A percentile compares a stretch with the other conserved stretches of the same genome.
These are phyloP conservation scores for Clusia tigrina DNA, from an alignment of 2,888 invertebrate species.

Conservation along the genomic window DNA sequence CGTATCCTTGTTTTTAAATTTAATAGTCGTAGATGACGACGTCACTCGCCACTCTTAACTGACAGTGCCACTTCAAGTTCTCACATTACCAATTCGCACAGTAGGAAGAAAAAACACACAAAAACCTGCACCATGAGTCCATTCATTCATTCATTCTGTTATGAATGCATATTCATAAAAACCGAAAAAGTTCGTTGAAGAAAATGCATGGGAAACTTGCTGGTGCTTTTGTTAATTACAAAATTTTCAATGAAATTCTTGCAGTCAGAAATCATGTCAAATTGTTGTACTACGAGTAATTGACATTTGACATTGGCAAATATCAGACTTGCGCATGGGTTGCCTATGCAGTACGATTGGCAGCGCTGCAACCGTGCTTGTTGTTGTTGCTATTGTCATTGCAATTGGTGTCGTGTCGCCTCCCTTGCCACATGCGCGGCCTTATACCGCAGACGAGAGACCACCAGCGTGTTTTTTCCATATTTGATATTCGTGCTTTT, in stretches of 20 bases:
- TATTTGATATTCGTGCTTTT: too few relatives aligned
- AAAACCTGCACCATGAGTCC: not conserved
- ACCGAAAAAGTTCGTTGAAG: too few relatives aligned
- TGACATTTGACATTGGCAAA: not conserved
- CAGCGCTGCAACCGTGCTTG: too few relatives aligned
- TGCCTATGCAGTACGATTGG: too few relatives aligned
- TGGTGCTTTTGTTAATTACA: not conserved
- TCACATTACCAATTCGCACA: not conserved
- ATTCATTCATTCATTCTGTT: not conserved
- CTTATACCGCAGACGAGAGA: not conserved
- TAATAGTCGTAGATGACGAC: too few relatives aligned
- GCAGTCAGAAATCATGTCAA: not conserved
- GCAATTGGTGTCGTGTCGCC: too few relatives aligned
- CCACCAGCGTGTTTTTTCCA: not conserved
- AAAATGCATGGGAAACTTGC: not conserved
- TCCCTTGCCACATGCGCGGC: too few relatives aligned
- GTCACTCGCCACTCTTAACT: too few relatives aligned
- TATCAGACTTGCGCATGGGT: not conserved
- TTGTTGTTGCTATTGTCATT: too few relatives aligned
- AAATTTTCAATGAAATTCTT: not conserved
- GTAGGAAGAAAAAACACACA: not conserved
- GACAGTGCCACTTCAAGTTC: not conserved
- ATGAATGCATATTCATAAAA: too few relatives aligned
- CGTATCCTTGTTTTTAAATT: too few relatives aligned
- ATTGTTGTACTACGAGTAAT: too few relatives aligned